These are phyloP conservation scores for Euura lappo DNA, from an alignment of 1,140 invertebrate species.

Conservation along the genomic window DNA sequence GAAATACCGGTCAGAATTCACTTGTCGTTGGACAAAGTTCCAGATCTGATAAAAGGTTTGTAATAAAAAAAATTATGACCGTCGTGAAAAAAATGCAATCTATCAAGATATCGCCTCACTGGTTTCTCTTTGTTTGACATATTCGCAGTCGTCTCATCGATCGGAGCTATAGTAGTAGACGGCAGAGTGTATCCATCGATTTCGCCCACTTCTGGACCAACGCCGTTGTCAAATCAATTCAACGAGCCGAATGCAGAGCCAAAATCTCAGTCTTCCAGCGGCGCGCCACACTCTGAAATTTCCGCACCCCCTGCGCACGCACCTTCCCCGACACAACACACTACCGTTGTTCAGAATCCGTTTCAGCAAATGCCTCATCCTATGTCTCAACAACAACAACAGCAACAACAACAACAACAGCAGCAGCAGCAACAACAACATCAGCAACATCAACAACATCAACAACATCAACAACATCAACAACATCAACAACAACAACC, in stretches of 20 bases:
- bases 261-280: conserved; percentile 41
- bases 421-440: conserved; percentile 30
- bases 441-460: conserved; percentile 20
- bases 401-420: conserved; percentile 38
- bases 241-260: not conserved
- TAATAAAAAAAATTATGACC: conserved; percentile 3
- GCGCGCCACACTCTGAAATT: conserved; percentile 31
- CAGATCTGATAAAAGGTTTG: conserved; percentile 77
- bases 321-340: conserved; percentile 40
- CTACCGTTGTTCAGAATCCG: conserved; percentile 36
- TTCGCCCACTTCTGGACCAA: conserved; percentile 49
- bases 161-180: conserved; percentile 80
- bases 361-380: conserved; percentile 39
- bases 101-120: conserved; percentile 19
- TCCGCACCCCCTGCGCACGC: conserved; percentile 34
- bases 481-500: conserved; percentile 24
- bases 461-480: conserved; percentile 31
- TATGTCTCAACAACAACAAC: conserved; percentile 29
- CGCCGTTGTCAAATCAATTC: conserved; percentile 16
- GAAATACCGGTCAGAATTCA: conserved; percentile 83
- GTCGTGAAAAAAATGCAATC: not conserved
- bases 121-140: conserved; percentile 14
- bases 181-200: conserved; percentile 68
- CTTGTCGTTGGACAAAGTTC: conserved; percentile 77
- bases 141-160: conserved; percentile 69